Percentiles rank a stretch among this genome's conserved stretches.
Evolutionary conservation across 2,113 vertebrate species (phyloP).

Genomic region (Hemiscyllium ocellatum): DNA sequence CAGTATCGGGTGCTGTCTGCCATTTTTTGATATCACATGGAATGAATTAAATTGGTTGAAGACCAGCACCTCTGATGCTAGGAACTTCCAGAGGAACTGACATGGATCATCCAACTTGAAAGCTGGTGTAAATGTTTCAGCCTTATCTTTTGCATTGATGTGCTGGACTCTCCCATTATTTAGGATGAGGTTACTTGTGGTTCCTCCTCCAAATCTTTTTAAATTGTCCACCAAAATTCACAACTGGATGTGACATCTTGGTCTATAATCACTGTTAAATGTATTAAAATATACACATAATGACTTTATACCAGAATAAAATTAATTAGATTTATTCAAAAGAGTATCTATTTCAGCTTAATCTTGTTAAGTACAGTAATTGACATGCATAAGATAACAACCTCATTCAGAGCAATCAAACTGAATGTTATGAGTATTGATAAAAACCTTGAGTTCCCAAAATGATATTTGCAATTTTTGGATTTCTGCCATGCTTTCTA

Average conservation of each 20-base stretch:
- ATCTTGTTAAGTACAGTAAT: not conserved
- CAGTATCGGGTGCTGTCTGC: no score
- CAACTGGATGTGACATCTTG: not conserved
- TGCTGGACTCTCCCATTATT: no score
- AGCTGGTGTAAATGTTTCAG: no score
- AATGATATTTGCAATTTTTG: not conserved
- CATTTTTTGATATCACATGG: no score
- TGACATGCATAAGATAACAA: not conserved
- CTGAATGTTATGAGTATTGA: not conserved
- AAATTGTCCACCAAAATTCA: no score
- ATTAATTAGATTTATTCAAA: not conserved
- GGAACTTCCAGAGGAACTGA: no score
- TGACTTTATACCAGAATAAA: not conserved
- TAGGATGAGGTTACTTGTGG: no score
- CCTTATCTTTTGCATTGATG: no score
- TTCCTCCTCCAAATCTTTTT: no score
- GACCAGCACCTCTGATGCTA: no score
- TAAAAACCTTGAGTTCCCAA: not conserved
- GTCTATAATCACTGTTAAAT: not conserved
- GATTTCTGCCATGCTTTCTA: not conserved
- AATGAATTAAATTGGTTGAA: no score
- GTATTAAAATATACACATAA: not conserved
- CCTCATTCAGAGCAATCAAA: not conserved
- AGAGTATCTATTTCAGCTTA: not conserved
- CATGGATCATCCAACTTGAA: no score